Base-by-base conservation (phyloP, 2,797 vertebrate genomes). In the Hydrolagus colliei region DNA sequence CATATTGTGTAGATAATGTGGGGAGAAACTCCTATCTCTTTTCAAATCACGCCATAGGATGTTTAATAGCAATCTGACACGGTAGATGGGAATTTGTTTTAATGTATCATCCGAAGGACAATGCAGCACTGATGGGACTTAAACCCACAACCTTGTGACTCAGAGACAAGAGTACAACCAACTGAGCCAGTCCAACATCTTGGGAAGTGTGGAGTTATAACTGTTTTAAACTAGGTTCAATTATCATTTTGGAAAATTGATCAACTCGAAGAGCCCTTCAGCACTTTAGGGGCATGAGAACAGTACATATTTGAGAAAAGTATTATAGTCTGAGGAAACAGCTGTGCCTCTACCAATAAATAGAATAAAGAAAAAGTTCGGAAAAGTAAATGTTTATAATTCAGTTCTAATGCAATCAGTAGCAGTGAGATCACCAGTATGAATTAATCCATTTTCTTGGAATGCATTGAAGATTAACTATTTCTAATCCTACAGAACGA, bases 321-420 rank as follows among this genome's bases (percentile, higher is more conserved):
- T 80, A 87, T 88, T 91, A 88, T 2, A 2, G 87, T 88, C 87
- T 88, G 89, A 89, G 87, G 89, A 90, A 91, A 91, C 87, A 90
- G 8, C 75, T 89, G 88, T 89, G 87, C 87, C 79, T 84, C 79
- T 87, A 85, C 89, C 90, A 90, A 91, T 91, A 91, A 92, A 84
- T 32, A 84, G 71, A 92, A 92, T 91, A 90, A 92, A 92, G 88
- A 88, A 35, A 71, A 67, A 84, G 87, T 89, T 91, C 79, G 71
- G 87, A 88, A 91, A 90, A 88, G 90, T 88, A 91, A 92, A 90
- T 88, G 88, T 90, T 92, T 93, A 90, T 89, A 92, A 91, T 92
- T 92, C 89, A 89, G 88, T 86, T 86, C 87, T 80, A 91, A 91
- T 87, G 90, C 88, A 91, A 84, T 84, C 79, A 84, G 90, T 87